Evolutionary conservation across 2,888 invertebrate genomes (phyloP), one percentile per base, ranked within the genome.

Genomic region (Nycteola revayana): DNA sequence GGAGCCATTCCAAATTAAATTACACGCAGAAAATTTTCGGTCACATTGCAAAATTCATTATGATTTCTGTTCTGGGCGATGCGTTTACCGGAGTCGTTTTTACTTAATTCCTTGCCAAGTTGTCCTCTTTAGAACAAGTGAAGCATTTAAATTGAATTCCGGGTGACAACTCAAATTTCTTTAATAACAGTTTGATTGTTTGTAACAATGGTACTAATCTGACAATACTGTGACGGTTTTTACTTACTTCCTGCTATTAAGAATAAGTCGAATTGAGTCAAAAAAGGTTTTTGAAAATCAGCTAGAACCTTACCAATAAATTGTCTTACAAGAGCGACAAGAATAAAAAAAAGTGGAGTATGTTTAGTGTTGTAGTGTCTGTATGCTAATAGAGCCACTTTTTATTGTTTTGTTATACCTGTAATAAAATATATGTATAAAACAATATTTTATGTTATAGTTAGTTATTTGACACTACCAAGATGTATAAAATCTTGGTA

Each of bases 1-100:
- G 86, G 84, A 81, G 68, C 69, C 61, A 71, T 68, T 84, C 85
- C 82, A 86, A 87, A 86, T 87, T 83, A 77, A 83, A 85, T 85
- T 85, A 80, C 75, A 77, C 77, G 70, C 71, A 73, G 74, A 71
- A 76, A 75, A 75, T 75, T 71, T 75, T 76, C 65, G 66, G 77
- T 75, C 68, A 68, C 71, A 75, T 76, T 65, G 67, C 68, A 68
- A 68, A 77, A 79, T 76, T 77, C 65, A 69, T 77, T 79, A 72
- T 67, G 66, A 75, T 74, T 68, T 69, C 64, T 75, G 60, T 62
- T 58, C 56, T 49, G 45, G 44, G 62, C 56, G 60, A 70, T 69
- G 64, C 58, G 57, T 67, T 71, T 61, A 67, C 53, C 52, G 35
- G 51, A 61, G 49, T 53, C 56, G 57, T 61, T 63, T 65, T 62